A percentile compares a stretch with the other conserved stretches of the same genome.
Evolutionary conservation across 2,888 invertebrate genomes (phyloP).

Genomic region (Dynastes maya): DNA sequence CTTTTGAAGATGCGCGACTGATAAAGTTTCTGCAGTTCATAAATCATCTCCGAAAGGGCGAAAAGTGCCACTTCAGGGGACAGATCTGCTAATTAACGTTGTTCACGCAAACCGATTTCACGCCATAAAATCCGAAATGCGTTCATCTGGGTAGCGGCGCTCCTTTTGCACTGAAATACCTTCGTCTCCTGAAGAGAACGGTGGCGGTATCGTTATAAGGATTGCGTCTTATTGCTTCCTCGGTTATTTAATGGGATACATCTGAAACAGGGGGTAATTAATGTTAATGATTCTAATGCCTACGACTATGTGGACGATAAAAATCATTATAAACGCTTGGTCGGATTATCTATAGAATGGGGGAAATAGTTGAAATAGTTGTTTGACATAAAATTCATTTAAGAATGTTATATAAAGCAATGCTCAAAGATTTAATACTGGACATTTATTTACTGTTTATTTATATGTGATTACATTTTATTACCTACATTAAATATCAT

Average conservation of each 20-base stretch:
- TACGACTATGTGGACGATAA: background rate
- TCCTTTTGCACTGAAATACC: constrained; percentile 48
- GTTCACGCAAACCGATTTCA: constrained; percentile 64
- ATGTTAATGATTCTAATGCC: constrained; percentile 24
- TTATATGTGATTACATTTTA: too few species aligned
- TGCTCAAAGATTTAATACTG: too few species aligned
- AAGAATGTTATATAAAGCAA: background rate
- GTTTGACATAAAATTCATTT: background rate
- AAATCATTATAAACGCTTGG: background rate
- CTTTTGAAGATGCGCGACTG: constrained; percentile 22
- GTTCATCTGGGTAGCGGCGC: constrained; percentile 55
- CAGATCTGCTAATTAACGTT: constrained; percentile 64
- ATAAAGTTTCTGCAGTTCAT: constrained; percentile 41
- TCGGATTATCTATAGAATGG: background rate
- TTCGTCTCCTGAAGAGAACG: background rate
- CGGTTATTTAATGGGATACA: constrained; percentile 41
- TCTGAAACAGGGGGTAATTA: constrained; percentile 24
- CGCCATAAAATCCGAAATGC: constrained; percentile 56
- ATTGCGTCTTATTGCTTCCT: constrained; percentile 48
- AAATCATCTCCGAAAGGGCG: constrained; percentile 36
- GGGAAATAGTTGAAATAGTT: background rate
- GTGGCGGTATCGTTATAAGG: constrained; percentile 21
- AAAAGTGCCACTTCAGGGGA: constrained; percentile 37
- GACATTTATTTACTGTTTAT: too few species aligned
- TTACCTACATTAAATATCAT: too few species aligned